Evolutionary conservation across 2,113 vertebrate species (phyloP), one percentile per base, ranked within the genome.

Genomic region (Hydrolagus affinis): DNA sequence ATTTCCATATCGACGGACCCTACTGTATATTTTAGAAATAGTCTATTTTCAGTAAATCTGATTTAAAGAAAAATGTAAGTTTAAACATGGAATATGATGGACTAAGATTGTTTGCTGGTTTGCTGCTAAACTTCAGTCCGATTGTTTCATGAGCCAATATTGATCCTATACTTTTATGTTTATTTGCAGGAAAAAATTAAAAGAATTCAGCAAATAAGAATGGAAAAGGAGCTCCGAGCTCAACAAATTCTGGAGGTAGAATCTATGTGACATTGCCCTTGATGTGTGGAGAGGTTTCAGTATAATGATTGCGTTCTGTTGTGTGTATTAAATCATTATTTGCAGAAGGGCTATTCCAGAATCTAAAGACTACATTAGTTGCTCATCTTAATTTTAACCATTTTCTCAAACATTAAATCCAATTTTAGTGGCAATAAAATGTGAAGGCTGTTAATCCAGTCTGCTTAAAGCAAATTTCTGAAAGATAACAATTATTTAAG

Each of bases 191-290:
- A 99, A 90, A 99, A 97, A 93, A 97, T 98, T 88, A 97, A 95
- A 89, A 94, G 96, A 91, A 97, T 98, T 91, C 96, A 99, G 91
- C 97, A 97, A 92, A 95, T 97, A 88, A 94, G 96, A 89, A 94
- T 96, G 93, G 96, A 99, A 93, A 98, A 97, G 90, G 97, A 98
- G 92, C 94, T 96, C 90, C 93, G 97, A 90, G 96, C 97, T 86
- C 97, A 98, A 90, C 97, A 98, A 90, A 96, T 98, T 93, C 92
- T 99, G 71, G 97, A 99, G 96, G 97, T 99, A 94, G 86, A 91
- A 87, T 87, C 86, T 19, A 17, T 17, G 1, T 78, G 57, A 59
- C 11, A n/a, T 83, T 83, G 28, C 11, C 21, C 66, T 66, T 12
- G 62, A 25, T 25, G 30, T 64, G 23, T 68, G 19, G 14, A 78